A percentile compares a stretch with the other conserved stretches of the same genome.
Evolutionary conservation across 23 tunicate species (phyloP).

Genomic region (Halocynthia roretzi): DNA sequence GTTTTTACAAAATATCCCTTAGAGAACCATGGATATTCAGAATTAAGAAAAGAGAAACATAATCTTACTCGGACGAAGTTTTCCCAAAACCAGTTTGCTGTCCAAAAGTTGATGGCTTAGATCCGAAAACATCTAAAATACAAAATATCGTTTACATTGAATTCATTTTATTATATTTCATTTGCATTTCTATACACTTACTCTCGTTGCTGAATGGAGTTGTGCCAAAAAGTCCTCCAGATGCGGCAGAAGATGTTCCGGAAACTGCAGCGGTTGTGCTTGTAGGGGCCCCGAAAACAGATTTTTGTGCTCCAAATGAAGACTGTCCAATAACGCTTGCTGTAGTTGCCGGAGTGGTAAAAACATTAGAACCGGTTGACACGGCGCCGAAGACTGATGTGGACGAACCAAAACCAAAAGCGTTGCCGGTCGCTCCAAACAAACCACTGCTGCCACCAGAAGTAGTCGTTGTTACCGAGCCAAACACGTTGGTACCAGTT

Average conservation of each 20-base stretch:
- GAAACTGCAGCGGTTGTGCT: too few species aligned
- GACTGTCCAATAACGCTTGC: slow-evolving; percentile 1
- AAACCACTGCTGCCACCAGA: neutral
- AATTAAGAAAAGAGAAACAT: too few species aligned
- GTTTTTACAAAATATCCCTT: too few species aligned
- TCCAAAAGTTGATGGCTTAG: too few species aligned
- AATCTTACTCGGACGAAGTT: too few species aligned
- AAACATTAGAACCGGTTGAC: neutral
- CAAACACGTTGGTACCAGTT: neutral
- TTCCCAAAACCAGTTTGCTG: too few species aligned
- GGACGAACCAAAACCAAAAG: neutral
- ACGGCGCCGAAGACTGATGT: neutral
- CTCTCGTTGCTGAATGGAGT: too few species aligned
- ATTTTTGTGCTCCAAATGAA: slow-evolving; percentile 5
- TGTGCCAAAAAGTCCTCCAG: too few species aligned
- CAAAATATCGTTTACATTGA: too few species aligned
- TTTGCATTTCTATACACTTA: neutral
- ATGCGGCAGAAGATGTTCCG: too few species aligned
- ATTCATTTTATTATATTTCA: neutral
- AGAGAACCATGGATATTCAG: too few species aligned
- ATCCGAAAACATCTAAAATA: too few species aligned
- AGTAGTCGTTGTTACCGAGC: neutral
- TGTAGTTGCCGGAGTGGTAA: neutral
- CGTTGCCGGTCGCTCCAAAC: neutral
- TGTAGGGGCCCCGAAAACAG: neutral